These are phyloP conservation scores for Amphiprion clarkii DNA, from an alignment of 2,797 vertebrate genomes.

Conservation along the genomic window DNA sequence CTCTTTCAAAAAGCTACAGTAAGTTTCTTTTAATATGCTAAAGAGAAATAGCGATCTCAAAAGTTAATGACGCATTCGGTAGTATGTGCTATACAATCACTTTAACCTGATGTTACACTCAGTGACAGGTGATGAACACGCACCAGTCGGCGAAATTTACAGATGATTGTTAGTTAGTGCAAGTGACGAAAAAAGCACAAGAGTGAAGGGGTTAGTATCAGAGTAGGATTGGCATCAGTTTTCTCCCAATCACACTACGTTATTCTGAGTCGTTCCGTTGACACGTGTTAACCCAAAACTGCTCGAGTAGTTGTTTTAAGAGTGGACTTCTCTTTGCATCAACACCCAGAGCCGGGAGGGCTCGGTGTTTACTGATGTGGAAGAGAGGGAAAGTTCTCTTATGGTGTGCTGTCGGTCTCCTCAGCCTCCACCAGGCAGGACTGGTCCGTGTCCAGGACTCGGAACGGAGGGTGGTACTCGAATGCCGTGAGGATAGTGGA, in stretches of 20 bases:
- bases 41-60: neutral
- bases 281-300: slow-evolving; percentile 22
- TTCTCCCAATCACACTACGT: slow-evolving; percentile 24
- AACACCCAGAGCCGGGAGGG: slow-evolving; percentile 24
- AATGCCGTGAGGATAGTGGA: slow-evolving; percentile 79
- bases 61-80: neutral
- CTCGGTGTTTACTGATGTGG: slow-evolving; percentile 1
- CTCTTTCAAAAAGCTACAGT: neutral
- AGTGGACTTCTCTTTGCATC: slow-evolving; percentile 25
- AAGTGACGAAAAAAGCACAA: slow-evolving; percentile 22
- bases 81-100: neutral
- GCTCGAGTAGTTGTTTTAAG: slow-evolving; percentile 12
- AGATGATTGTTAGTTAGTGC: slow-evolving; percentile 24
- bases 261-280: slow-evolving; percentile 18
- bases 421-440: slow-evolving; percentile 88
- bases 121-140: slow-evolving; percentile 13
- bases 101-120: neutral
- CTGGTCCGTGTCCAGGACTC: slow-evolving; percentile 83
- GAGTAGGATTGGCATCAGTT: slow-evolving; percentile 15
- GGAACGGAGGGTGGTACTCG: slow-evolving; percentile 84
- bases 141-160: slow-evolving; percentile 18
- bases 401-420: slow-evolving; percentile 84
- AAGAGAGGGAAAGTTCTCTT: slow-evolving; percentile 36
- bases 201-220: slow-evolving; percentile 37
- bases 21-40: slow-evolving; percentile 2